phyloP scores from a whole-genome alignment of 2,113 vertebrate species.

The Callipepla californica region DNA sequence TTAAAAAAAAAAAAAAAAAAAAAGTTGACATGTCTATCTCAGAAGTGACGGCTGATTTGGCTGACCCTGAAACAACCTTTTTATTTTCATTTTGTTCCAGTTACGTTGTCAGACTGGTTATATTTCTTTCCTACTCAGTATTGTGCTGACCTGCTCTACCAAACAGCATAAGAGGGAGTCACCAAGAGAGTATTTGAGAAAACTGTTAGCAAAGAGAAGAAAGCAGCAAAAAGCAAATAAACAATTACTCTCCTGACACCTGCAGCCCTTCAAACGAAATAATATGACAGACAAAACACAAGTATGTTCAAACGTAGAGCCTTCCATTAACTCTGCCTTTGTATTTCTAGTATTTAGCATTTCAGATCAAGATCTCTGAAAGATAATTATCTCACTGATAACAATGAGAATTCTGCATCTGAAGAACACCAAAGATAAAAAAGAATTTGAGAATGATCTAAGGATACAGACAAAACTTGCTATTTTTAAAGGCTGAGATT shows the following conservation, averaged over 20 bases:
- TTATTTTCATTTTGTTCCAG: neutral
- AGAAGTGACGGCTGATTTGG: neutral
- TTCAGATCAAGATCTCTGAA: neutral
- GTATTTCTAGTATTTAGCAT: neutral
- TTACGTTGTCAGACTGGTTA: neutral
- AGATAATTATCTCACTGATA: neutral
- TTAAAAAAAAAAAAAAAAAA: neutral
- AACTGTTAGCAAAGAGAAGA: neutral
- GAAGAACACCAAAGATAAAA: neutral
- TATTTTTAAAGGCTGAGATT: neutral
- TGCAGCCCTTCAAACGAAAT: neutral
- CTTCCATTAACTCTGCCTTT: neutral
- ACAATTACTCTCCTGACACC: neutral
- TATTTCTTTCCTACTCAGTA: neutral
- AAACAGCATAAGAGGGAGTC: neutral
- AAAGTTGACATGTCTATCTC: neutral
- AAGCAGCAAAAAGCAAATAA: neutral
- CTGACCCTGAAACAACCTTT: neutral
- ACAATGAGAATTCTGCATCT: fast-evolving
- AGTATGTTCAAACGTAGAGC: neutral
- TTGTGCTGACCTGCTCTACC: neutral
- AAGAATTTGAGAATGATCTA: neutral
- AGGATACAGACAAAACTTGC: neutral
- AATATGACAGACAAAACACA: neutral
- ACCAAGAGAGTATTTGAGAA: neutral